These are phyloP conservation scores for Cerastis rubricosa DNA, from an alignment of 2,888 invertebrate genomes.

Conservation along the genomic window DNA sequence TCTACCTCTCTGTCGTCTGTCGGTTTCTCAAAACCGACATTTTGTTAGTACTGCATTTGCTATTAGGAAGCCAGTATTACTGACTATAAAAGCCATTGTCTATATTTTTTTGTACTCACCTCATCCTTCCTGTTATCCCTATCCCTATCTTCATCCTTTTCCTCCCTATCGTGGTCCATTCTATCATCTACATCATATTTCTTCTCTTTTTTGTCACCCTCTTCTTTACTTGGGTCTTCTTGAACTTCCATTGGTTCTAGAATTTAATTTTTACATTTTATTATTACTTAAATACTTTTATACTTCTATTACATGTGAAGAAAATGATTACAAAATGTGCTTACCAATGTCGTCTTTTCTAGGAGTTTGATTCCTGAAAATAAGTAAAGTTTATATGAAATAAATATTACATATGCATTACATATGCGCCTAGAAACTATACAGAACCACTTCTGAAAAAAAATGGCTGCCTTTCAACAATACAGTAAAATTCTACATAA, in stretches of 20 bases:
- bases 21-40: neutral
- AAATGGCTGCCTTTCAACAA: neutral
- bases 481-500: neutral
- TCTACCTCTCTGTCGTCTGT: too few relatives aligned
- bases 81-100: neutral
- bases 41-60: slow-evolving; percentile 3
- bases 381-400: neutral
- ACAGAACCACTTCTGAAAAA: neutral
- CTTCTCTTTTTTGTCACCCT: slow-evolving; percentile 48
- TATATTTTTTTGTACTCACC: slow-evolving; percentile 18
- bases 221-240: slow-evolving; percentile 37
- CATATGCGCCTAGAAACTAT: neutral
- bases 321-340: slow-evolving; percentile 12
- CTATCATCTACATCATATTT: slow-evolving; percentile 51
- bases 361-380: slow-evolving; percentile 38
- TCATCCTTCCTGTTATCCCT: slow-evolving; percentile 42
- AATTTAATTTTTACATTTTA: slow-evolving; percentile 6
- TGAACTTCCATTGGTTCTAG: slow-evolving; percentile 73
- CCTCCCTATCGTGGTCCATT: slow-evolving; percentile 65
- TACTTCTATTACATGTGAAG: neutral
- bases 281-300: neutral
- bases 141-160: slow-evolving; percentile 22
- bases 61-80: neutral
- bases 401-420: neutral
- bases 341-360: slow-evolving; percentile 67